Conservation (phyloP, 2,113 vertebrate genomes). For the Petromus typicus region DNA sequence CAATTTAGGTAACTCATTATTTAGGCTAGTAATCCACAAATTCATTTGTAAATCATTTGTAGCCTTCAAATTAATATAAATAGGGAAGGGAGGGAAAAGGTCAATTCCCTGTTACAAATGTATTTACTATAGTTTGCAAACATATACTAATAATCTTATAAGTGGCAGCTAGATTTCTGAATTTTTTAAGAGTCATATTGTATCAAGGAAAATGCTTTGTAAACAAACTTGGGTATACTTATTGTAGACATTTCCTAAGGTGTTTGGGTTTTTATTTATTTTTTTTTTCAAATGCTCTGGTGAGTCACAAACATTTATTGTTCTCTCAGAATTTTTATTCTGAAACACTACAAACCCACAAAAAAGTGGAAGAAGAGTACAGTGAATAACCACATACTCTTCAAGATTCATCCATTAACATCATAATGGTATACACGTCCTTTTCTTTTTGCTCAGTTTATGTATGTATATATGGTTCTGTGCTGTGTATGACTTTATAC, state of each 20-base stretch:
- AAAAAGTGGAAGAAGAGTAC: not conserved
- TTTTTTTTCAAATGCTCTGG: not conserved
- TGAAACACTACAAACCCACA: not conserved
- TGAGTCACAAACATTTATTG: not conserved
- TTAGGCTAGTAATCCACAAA: conserved; percentile 11
- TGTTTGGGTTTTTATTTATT: not conserved
- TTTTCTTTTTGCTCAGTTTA: not conserved
- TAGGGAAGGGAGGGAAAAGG: not conserved
- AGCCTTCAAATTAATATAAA: conserved; percentile 35
- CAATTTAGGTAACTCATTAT: not conserved
- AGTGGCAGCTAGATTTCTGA: not conserved
- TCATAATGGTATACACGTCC: not conserved
- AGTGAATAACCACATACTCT: not conserved
- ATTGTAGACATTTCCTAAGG: not conserved
- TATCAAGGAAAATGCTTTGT: not conserved
- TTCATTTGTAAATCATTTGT: conserved; percentile 1
- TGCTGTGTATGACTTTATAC: not conserved
- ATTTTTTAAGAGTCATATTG: not conserved
- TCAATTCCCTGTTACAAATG: not conserved
- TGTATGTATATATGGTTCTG: not conserved
- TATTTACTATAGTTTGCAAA: not conserved
- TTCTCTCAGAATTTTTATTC: conserved; percentile 50
- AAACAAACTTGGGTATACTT: not conserved
- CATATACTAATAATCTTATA: not conserved
- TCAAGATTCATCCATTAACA: not conserved